Conservation (phyloP, 2,888 invertebrate species). For the Seladonia tumulorum region DNA sequence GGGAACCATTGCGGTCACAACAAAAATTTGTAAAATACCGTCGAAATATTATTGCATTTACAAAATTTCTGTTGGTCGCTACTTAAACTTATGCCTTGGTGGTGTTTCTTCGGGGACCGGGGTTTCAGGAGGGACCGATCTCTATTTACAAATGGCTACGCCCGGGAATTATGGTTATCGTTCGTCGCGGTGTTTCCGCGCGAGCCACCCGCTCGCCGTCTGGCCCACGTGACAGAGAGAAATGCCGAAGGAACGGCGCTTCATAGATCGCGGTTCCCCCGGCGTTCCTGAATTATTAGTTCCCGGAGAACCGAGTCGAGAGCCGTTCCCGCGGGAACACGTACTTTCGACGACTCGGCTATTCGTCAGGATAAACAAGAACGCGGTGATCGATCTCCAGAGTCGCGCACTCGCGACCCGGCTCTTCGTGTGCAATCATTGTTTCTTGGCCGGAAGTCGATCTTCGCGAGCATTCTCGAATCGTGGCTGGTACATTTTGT, state of each 20-base stretch:
- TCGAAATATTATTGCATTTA: no score
- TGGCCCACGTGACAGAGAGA: conserved; percentile 39
- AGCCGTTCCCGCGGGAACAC: background rate
- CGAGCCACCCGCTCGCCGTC: background rate
- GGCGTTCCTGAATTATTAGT: conserved; percentile 31
- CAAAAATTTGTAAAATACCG: no score
- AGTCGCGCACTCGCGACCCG: background rate
- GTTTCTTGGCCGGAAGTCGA: background rate
- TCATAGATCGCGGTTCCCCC: conserved; percentile 10
- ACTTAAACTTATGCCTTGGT: background rate
- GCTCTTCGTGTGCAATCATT: background rate
- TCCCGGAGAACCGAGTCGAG: conserved; percentile 1
- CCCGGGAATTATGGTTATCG: conserved; percentile 39
- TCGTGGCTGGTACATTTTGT: background rate
- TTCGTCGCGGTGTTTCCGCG: conserved; percentile 31
- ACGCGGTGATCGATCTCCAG: conserved; percentile 3
- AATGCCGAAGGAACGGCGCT: conserved; percentile 22
- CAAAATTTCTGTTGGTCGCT: background rate
- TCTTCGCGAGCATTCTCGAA: background rate
- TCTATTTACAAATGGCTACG: conserved; percentile 39
- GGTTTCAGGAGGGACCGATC: background rate
- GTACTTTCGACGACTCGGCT: conserved; percentile 9
- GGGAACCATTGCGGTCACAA: no score
- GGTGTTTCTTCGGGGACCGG: conserved; percentile 2
- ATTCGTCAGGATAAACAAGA: conserved; percentile 22